phyloP scores from a whole-genome alignment of 2,888 invertebrate genomes.

The Vanessa cardui region DNA sequence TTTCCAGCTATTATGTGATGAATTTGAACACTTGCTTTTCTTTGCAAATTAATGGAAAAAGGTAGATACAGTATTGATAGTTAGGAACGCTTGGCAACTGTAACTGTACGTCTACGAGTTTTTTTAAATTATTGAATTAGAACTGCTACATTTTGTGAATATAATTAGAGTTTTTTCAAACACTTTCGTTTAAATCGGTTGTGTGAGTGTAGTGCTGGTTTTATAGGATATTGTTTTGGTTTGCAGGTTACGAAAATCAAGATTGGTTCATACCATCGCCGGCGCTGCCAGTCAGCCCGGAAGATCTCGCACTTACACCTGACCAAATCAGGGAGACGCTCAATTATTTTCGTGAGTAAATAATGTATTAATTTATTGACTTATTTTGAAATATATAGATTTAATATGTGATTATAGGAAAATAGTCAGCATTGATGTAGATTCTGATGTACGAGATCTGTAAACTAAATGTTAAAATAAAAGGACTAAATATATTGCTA shows the following conservation, averaged over 20 bases:
- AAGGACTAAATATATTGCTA: no score
- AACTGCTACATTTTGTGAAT: neutral
- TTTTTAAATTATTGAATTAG: slow-evolving; percentile 4
- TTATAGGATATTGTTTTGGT: slow-evolving; percentile 8
- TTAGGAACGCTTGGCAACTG: neutral
- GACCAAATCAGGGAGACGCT: slow-evolving; percentile 98
- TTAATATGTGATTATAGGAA: no score
- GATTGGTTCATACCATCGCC: slow-evolving; percentile 97
- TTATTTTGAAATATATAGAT: no score
- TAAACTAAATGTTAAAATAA: no score
- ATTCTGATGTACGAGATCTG: no score
- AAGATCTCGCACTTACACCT: slow-evolving; percentile 92
- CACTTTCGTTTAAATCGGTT: neutral
- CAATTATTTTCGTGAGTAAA: slow-evolving; percentile 97
- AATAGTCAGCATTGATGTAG: no score
- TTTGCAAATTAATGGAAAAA: neutral
- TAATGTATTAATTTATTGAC: no score
- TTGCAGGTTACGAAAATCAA: slow-evolving; percentile 92
- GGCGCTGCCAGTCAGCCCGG: slow-evolving; percentile 88
- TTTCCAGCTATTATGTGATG: slow-evolving; percentile 4
- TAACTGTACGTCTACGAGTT: neutral
- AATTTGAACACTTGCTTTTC: no score
- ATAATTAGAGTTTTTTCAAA: neutral
- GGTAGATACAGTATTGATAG: neutral
- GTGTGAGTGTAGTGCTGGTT: neutral